A percentile compares a stretch with the other conserved stretches of the same genome.
phyloP scores from a whole-genome alignment of 2,797 vertebrate species.

The Macropodus opercularis region DNA sequence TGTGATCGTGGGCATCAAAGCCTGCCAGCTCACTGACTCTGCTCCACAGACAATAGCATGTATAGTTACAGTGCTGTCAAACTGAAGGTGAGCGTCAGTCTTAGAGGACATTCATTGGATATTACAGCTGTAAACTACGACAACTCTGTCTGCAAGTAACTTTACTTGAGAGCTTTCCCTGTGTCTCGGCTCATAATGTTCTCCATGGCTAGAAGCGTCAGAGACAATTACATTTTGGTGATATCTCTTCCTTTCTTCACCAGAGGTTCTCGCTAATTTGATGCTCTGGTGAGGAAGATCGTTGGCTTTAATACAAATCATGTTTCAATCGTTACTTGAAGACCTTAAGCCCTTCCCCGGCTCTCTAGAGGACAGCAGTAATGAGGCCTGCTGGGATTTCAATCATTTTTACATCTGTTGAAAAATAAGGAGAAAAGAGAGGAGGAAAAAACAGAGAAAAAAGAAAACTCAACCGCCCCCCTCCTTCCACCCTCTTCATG shows the following conservation, averaged over 20 bases:
- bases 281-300: constrained; percentile 79
- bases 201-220: constrained; percentile 54
- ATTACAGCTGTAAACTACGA: constrained; percentile 11
- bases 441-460: constrained; percentile 63
- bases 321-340: constrained; percentile 91
- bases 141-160: constrained; percentile 18
- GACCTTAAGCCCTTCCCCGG: constrained; percentile 84
- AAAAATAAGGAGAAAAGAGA: constrained; percentile 79
- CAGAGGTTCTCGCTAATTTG: constrained; percentile 79
- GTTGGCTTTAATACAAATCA: constrained; percentile 95
- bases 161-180: constrained; percentile 43
- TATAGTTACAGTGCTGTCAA: not conserved
- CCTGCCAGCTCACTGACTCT: not conserved
- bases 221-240: constrained; percentile 74
- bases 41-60: constrained; percentile 13
- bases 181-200: constrained; percentile 42
- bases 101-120: not conserved
- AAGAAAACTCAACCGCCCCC: constrained; percentile 70
- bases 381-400: constrained; percentile 96
- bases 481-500: not conserved
- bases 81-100: constrained; percentile 8
- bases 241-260: constrained; percentile 71
- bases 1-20: constrained; percentile 37
- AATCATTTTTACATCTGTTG: constrained; percentile 87
- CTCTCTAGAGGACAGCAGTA: constrained; percentile 82